Evolutionary conservation across 2,888 invertebrate species (phyloP).

Genomic region (Anagyrus pseudococci): DNA sequence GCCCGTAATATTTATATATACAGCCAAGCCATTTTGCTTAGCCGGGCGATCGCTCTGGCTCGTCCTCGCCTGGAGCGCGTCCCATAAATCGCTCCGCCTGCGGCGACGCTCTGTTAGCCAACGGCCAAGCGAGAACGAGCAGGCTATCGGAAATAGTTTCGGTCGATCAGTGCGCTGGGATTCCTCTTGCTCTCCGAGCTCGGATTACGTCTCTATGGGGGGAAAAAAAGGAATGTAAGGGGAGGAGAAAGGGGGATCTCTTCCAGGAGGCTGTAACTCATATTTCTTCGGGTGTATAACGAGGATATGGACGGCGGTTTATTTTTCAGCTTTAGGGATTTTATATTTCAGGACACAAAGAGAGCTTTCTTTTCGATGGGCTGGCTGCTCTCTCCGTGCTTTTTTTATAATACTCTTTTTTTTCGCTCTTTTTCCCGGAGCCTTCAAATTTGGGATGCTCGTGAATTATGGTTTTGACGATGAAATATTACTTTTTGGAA

Average conservation of each 20-base stretch:
- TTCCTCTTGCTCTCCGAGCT: background rate
- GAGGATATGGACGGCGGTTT: constrained; percentile 4
- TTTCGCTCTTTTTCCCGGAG: too few species aligned
- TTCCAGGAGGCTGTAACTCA: constrained; percentile 1
- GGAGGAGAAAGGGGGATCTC: background rate
- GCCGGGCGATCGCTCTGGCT: constrained; percentile 27
- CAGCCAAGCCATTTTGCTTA: constrained; percentile 38
- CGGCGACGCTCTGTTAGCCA: background rate
- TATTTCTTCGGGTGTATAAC: constrained; percentile 16
- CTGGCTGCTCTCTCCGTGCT: too few species aligned
- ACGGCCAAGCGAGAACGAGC: constrained; percentile 38
- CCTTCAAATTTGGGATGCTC: too few species aligned
- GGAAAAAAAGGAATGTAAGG: background rate
- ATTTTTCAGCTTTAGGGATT: too few species aligned
- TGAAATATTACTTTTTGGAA: too few species aligned
- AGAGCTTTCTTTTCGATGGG: too few species aligned
- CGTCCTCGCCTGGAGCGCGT: constrained; percentile 38
- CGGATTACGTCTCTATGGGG: constrained; percentile 7
- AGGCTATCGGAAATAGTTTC: constrained; percentile 41
- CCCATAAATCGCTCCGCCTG: constrained; percentile 40
- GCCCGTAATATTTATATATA: background rate
- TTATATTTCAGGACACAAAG: too few species aligned
- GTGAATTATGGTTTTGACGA: too few species aligned
- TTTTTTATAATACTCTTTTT: too few species aligned
- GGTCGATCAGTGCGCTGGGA: constrained; percentile 12